Evolutionary conservation across 2,797 vertebrate species (phyloP).

Genomic region (Ctenopoma kingsleyae): DNA sequence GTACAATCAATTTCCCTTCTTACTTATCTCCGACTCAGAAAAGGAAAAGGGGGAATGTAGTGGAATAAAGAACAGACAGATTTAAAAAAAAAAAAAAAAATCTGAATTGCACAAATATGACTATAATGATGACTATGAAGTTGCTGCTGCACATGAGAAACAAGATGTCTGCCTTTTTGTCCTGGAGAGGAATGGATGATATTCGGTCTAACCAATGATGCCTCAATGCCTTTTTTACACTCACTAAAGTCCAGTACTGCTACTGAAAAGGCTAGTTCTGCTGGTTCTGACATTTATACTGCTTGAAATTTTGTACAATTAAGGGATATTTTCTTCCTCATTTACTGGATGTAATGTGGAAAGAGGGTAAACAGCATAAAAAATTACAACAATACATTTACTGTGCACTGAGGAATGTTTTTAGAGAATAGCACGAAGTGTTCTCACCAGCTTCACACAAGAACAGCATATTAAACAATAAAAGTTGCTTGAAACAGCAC

Average conservation of each 20-base stretch:
- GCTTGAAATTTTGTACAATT: constrained; percentile 47
- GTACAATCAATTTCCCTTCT: constrained; percentile 58
- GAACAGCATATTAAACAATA: constrained; percentile 44
- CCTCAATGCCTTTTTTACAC: constrained; percentile 64
- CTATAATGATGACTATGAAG: constrained; percentile 12
- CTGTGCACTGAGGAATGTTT: constrained; percentile 46
- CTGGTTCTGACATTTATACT: constrained; percentile 55
- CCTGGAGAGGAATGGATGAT: constrained; percentile 28
- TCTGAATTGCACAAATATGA: constrained; percentile 34
- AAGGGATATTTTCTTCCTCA: constrained; percentile 31
- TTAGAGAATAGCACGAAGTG: constrained; percentile 13
- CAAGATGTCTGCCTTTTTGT: constrained; percentile 19
- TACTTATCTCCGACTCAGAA: constrained; percentile 12
- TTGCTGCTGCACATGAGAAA: constrained; percentile 13
- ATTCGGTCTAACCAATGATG: constrained; percentile 17
- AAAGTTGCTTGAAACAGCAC: constrained; percentile 52
- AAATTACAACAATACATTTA: constrained; percentile 8
- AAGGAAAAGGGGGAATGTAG: background rate
- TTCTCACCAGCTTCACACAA: constrained; percentile 15
- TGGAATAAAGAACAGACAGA: constrained; percentile 4
- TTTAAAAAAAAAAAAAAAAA: constrained; percentile 5
- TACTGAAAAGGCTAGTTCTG: constrained; percentile 65
- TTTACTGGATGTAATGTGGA: constrained; percentile 14
- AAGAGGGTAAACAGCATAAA: constrained; percentile 25
- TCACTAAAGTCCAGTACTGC: constrained; percentile 71